phyloP scores from a whole-genome alignment of 1,140 invertebrate genomes.

The Dryas iulia region DNA sequence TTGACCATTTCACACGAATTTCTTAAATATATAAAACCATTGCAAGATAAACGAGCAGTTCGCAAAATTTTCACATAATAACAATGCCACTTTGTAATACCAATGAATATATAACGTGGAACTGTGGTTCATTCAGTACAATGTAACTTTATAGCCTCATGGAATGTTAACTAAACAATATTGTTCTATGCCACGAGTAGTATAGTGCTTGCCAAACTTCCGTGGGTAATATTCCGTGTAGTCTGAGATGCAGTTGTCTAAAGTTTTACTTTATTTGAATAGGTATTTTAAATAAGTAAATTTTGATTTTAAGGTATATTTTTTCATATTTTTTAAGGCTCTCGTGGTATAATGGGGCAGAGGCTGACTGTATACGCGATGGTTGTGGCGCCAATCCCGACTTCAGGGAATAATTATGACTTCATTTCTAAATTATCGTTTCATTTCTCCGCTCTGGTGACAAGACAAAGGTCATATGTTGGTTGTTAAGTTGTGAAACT shows the following conservation, averaged over 20 bases:
- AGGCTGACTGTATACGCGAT: too few species aligned
- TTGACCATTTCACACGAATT: not conserved
- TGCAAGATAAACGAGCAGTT: not conserved
- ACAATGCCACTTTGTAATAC: not conserved
- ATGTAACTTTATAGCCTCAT: constrained; percentile 30
- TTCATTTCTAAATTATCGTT: too few species aligned
- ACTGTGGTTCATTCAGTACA: constrained; percentile 21
- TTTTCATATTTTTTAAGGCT: too few species aligned
- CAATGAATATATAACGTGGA: not conserved
- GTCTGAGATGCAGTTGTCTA: not conserved
- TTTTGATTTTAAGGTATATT: too few species aligned
- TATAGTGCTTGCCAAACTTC: constrained; percentile 17
- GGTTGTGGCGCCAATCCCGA: too few species aligned
- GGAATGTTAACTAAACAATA: constrained; percentile 31
- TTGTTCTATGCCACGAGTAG: constrained; percentile 22
- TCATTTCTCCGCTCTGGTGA: too few species aligned
- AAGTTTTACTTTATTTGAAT: not conserved
- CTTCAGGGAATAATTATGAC: too few species aligned
- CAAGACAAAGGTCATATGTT: too few species aligned
- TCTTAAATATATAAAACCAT: not conserved
- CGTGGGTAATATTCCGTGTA: not conserved
- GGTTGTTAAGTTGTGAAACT: too few species aligned
- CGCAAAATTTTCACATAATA: not conserved
- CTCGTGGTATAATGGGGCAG: too few species aligned
- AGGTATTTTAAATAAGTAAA: too few species aligned